Evolutionary conservation across 2,888 invertebrate genomes (phyloP).

Genomic region (Xestia sexstrigata): DNA sequence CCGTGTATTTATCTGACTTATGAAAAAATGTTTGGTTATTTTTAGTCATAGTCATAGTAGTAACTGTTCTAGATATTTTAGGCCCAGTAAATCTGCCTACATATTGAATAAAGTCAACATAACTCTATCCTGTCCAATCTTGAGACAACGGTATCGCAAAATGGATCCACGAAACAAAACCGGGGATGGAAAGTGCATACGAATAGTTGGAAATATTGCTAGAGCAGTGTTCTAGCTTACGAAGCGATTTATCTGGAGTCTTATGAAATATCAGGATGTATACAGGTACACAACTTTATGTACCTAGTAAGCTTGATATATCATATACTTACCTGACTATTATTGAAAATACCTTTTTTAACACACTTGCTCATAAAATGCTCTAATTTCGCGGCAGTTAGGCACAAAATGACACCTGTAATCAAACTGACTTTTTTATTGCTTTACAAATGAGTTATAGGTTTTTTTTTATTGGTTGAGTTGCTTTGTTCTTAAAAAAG

Average conservation of each 20-base stretch:
- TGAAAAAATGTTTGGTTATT: neutral
- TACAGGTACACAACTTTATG: neutral
- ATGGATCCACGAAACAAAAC: constrained; percentile 30
- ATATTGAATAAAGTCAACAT: constrained; percentile 24
- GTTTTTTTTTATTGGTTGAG: no score
- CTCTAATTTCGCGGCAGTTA: no score
- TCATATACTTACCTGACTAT: neutral
- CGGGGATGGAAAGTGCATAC: constrained; percentile 40
- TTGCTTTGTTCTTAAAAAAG: no score
- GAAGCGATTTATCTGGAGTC: constrained; percentile 9
- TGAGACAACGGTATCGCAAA: constrained; percentile 26
- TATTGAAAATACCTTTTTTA: neutral
- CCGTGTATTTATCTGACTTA: neutral
- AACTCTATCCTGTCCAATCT: constrained; percentile 26
- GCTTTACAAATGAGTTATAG: no score
- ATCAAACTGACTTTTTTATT: no score
- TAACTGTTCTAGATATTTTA: neutral
- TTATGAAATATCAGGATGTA: constrained; percentile 14
- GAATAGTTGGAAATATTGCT: constrained; percentile 42
- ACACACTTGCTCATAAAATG: no score
- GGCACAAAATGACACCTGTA: no score
- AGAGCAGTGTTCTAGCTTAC: constrained; percentile 15
- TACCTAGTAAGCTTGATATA: neutral
- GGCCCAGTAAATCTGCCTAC: neutral
- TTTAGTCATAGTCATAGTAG: neutral